Percentiles rank a stretch among this genome's conserved stretches.
Evolutionary conservation across 1,140 invertebrate species (phyloP).

Genomic region (Apis dorsata): DNA sequence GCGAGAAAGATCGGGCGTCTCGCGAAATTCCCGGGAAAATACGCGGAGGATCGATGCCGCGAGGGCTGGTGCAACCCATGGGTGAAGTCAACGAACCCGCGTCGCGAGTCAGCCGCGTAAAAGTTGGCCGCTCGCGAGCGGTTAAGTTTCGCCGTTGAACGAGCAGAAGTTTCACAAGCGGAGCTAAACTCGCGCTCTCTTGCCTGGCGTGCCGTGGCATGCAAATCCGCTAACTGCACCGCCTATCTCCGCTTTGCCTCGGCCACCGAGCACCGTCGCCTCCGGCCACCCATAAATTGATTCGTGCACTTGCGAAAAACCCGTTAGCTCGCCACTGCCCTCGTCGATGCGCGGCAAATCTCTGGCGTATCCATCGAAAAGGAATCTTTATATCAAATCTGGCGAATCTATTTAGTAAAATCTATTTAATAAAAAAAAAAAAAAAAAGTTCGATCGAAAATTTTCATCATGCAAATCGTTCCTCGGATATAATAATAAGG

Average conservation of each 20-base stretch:
- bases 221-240: conserved; percentile 56
- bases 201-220: conserved; percentile 54
- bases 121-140: conserved; percentile 28
- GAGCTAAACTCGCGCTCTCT: conserved; percentile 14
- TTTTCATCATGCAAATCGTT: too few species aligned
- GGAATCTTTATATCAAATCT: too few species aligned
- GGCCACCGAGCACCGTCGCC: conserved; percentile 58
- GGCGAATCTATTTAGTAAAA: too few species aligned
- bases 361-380: background rate
- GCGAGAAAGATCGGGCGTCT: background rate
- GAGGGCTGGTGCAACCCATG: background rate
- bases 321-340: background rate
- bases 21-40: conserved; percentile 3
- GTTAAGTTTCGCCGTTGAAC: conserved; percentile 19
- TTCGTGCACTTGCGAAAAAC: conserved; percentile 53
- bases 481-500: too few species aligned
- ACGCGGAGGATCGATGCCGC: background rate
- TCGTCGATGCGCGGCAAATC: background rate
- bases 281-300: conserved; percentile 63
- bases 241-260: conserved; percentile 49
- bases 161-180: conserved; percentile 45
- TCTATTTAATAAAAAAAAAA: too few species aligned
- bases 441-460: too few species aligned
- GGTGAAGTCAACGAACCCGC: conserved; percentile 37
- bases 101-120: conserved; percentile 16